Evolutionary conservation across 2,113 vertebrate species (phyloP), one percentile per base, ranked within the genome.

Genomic region (Muscicapa adusta): DNA sequence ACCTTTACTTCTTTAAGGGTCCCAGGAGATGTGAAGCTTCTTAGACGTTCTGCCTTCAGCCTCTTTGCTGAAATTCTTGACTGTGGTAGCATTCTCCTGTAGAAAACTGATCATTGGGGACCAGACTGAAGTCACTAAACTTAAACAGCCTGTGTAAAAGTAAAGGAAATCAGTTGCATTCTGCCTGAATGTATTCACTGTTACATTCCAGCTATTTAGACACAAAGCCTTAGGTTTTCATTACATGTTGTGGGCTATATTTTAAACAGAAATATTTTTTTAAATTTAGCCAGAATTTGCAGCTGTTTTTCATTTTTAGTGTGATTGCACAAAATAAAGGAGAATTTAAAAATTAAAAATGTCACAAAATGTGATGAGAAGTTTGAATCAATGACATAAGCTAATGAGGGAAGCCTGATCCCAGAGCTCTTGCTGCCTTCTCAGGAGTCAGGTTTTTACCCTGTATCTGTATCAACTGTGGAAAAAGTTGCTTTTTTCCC

Each of bases 281-380:
- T 0, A 42, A 93, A 93, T 82, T 78, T 36, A 94, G 70, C 74
- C 93, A 92, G 92, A 92, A 79, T 87, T 81, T 93, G 25, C 58
- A 75, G 19, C 73, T 93, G 83, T 57, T 81, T 91, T 89, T 91
- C 12, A 87, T 91, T 92, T 89, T 63, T 56, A 88, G 29, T 48
- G 45, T 72, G 45, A 56, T 42, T 4, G 1, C 20, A 28, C 6
- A 72, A 48, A 74, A 89, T 61, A 82, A 87, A 83, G n/a, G 60
- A 84, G 12, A 88, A 92, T 67, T 94, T 91, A 33, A 51, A 91
- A 87, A 92, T 91, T 57, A 36, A 96, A 91, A 91, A 43, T 92
- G 17, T 61, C 42, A 85, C 33, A 75, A 92, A 87, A 85, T 36
- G 2, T 38, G 29, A 54, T 79, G 33, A 67, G 42, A 78, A 29